Conservation (phyloP, 2,113 vertebrate genomes). For the Ciconia stormi region DNA sequence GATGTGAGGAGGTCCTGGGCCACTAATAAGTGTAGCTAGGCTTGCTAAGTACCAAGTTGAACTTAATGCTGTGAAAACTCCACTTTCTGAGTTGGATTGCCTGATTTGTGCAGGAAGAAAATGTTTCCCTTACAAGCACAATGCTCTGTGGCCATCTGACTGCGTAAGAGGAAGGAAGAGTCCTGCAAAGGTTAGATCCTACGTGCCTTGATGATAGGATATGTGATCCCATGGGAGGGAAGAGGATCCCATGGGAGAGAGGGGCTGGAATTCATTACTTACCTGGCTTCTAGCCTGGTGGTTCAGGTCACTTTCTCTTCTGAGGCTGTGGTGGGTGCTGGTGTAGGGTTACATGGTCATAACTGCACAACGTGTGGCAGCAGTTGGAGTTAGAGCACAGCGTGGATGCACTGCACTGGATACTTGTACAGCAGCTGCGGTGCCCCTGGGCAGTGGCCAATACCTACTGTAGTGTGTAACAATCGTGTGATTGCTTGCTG, state of each 20-base stretch:
- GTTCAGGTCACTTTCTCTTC: background rate
- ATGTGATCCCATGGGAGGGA: background rate
- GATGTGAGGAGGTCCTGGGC: background rate
- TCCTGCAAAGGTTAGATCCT: background rate
- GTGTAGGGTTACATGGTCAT: rapidly evolving
- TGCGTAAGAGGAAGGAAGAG: background rate
- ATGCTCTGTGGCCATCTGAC: background rate
- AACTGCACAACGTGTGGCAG: rapidly evolving
- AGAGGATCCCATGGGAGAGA: background rate
- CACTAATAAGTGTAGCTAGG: background rate
- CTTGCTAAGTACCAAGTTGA: background rate
- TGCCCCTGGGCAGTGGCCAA: background rate
- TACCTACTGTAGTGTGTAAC: background rate
- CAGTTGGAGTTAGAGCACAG: background rate
- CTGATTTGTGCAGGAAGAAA: background rate
- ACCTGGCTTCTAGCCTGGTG: background rate
- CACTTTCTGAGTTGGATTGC: background rate
- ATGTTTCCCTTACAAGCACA: background rate
- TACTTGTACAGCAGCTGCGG: background rate
- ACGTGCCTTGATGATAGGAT: background rate
- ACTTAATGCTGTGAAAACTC: background rate
- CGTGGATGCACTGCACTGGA: rapidly evolving
- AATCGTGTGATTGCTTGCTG: background rate
- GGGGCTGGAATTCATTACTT: background rate
- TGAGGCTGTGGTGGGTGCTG: background rate